These are phyloP conservation scores for Stenodema calcarata DNA, from an alignment of 2,888 invertebrate genomes.

Conservation along the genomic window DNA sequence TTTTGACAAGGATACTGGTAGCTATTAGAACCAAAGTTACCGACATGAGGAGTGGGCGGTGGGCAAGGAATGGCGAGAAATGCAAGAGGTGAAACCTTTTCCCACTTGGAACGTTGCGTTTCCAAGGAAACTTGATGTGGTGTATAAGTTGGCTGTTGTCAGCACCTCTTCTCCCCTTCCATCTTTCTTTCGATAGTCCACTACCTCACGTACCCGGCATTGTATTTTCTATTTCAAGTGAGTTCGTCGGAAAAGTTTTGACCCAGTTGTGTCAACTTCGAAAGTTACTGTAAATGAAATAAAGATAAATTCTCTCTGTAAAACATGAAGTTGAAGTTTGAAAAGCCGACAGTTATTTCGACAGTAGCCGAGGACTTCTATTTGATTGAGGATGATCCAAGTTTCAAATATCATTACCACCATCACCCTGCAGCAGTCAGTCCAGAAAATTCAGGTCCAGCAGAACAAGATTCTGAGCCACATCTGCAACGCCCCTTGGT, in stretches of 20 bases:
- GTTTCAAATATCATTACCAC: no score
- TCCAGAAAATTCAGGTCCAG: no score
- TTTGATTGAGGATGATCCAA: no score
- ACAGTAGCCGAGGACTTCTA: no score
- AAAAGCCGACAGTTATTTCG: no score
- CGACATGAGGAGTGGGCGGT: not conserved
- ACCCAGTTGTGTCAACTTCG: not conserved
- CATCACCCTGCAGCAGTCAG: no score
- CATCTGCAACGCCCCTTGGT: no score
- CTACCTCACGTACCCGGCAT: not conserved
- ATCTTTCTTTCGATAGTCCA: not conserved
- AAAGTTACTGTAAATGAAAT: not conserved
- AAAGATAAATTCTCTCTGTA: not conserved
- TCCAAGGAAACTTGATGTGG: conserved; percentile 35
- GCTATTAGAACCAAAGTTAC: no score
- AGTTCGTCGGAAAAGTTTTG: not conserved
- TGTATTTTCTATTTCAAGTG: not conserved
- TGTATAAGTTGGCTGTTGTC: conserved; percentile 24
- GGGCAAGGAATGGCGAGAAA: not conserved
- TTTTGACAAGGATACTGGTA: no score
- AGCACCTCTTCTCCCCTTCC: not conserved
- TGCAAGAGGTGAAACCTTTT: not conserved
- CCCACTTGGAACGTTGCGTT: conserved; percentile 11
- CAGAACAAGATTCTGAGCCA: no score
- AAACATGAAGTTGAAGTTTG: no score